These are phyloP conservation scores for Charanyca ferruginea DNA, from an alignment of 2,888 invertebrate genomes.

Conservation along the genomic window DNA sequence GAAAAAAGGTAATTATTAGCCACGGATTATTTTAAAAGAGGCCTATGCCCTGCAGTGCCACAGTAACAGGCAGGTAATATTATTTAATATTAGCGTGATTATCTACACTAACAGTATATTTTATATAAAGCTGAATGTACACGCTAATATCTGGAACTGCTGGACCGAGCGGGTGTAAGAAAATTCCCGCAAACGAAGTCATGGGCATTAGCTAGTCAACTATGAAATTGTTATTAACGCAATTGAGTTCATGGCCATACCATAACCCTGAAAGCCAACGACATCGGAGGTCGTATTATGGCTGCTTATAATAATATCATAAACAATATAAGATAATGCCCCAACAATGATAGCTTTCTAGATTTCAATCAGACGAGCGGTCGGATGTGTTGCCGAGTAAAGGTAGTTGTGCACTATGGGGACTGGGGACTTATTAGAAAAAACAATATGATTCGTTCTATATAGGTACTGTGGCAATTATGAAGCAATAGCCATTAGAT, in stretches of 20 bases:
- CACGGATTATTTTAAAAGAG: no score
- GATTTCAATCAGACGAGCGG: conserved; percentile 52
- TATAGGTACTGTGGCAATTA: no score
- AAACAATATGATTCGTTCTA: not conserved
- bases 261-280: conserved; percentile 7
- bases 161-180: no score
- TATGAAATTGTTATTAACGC: not conserved
- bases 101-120: no score
- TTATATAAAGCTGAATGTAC: no score
- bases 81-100: no score
- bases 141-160: no score
- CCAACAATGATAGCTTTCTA: conserved; percentile 61
- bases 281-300: conserved; percentile 44
- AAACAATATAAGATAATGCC: conserved; percentile 53
- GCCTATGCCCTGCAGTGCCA: no score
- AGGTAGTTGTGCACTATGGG: conserved; percentile 28
- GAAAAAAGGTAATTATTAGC: no score
- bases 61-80: no score
- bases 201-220: not conserved
- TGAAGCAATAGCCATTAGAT: no score
- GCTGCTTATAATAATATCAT: conserved; percentile 40
- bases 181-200: no score
- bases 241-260: not conserved
- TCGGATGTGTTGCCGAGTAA: conserved; percentile 29
- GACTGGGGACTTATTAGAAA: not conserved